Evolutionary conservation across 2,888 invertebrate genomes (phyloP), one percentile per base, ranked within the genome.

Genomic region (Spatulosminthurus flaviceps): DNA sequence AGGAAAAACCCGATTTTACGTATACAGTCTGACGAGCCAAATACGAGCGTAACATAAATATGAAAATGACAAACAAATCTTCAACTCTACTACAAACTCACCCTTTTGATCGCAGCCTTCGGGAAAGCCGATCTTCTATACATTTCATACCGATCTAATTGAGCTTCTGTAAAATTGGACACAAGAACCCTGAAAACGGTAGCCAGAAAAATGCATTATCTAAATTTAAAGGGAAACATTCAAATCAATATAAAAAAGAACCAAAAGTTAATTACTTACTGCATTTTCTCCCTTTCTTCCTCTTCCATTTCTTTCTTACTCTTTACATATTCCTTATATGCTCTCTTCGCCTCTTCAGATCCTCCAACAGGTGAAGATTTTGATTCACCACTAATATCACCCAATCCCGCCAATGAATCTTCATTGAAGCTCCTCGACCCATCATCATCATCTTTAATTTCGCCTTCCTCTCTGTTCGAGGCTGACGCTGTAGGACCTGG

Each of bases 131-230:
- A 94, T 86, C 99, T 90, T 83, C 99, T 90, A 87, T 95, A 99
- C 96, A 98, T 98, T 90, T 99, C 99, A 89, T 99, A 99, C 84
- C 98, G 91, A 87, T 98, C 96, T 76, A 99, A 88, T 87, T 99
- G 99, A 86, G 98, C 98, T 88, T 98, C 98, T 0, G 98, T 96
- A 86, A 99, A 99, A 88, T 99, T 98, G 0, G 98, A 98, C 0
- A 99, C 97, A 74, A 99, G 89, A 43, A 99, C 96, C 88, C 96
- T 96, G 87, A 80, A 90, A 90, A 69, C 13, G 21, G 28, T 29
- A 29, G n/a, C n/a, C n/a, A n/a, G n/a, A n/a, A n/a, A n/a, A n/a
- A n/a, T n/a, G n/a, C n/a, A n/a, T n/a, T n/a, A n/a, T n/a, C n/a
- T n/a, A n/a, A n/a, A n/a, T n/a, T n/a, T n/a, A n/a, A n/a, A n/a